Percentiles rank a stretch among this genome's conserved stretches.
phyloP scores from a whole-genome alignment of 2,113 vertebrate species.

The Engystomops pustulosus region DNA sequence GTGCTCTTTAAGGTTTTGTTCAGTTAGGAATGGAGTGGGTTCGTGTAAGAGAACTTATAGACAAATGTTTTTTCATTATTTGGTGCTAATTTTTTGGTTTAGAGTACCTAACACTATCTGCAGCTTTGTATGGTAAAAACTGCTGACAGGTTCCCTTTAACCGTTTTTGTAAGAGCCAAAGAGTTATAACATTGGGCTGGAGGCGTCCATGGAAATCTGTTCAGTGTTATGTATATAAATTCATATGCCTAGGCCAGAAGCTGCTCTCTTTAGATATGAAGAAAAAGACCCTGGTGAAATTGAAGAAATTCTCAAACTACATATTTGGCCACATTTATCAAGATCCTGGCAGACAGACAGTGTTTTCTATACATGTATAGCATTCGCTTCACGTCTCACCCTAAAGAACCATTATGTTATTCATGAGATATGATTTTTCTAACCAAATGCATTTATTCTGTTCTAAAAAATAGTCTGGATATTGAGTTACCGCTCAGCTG shows the following conservation, averaged over 20 bases:
- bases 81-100: no score
- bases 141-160: no score
- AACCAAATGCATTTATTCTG: conserved; percentile 36
- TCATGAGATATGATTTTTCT: conserved; percentile 41
- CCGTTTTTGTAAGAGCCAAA: no score
- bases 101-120: no score
- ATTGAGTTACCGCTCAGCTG: conserved; percentile 1
- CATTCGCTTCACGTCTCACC: conserved; percentile 37
- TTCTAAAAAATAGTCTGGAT: conserved; percentile 34
- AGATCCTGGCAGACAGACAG: conserved; percentile 13
- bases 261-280: background rate
- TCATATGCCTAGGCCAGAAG: background rate
- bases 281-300: background rate
- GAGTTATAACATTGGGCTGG: no score
- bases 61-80: no score
- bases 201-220: background rate
- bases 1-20: no score
- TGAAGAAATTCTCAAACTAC: background rate
- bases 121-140: no score
- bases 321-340: background rate
- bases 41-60: no score
- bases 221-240: background rate
- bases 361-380: conserved; percentile 2
- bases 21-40: no score
- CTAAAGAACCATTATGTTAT: conserved; percentile 49